Evolutionary conservation across 2,888 invertebrate genomes (phyloP), one percentile per base, ranked within the genome.

Genomic region (Gonocerus acuteangulatus): DNA sequence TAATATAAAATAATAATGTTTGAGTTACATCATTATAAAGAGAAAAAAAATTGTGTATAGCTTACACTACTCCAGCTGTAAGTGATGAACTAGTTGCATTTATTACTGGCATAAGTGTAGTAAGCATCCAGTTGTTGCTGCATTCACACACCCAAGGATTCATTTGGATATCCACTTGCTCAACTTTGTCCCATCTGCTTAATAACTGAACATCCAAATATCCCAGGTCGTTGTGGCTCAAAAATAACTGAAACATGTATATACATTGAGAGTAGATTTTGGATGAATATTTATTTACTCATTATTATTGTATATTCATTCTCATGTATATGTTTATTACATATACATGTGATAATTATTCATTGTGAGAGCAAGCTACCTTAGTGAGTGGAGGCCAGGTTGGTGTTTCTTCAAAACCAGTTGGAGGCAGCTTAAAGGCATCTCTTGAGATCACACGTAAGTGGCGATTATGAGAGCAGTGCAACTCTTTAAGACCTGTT

Each of bases 141-240:
- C 87, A 87, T 72, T 89, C 88, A 71, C 91, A 92, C 22, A 80
- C 76, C 84, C 82, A 91, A 0, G 86, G 84, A 72, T 91, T 91
- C 69, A 80, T 79, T 34, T 80, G 79, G 7, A 92, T 77, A 67
- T 87, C 83, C 52, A 91, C 72, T 52, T 77, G 77, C 23, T 79
- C 76, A 15, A 92, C 72, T 23, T 79, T 74, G 68, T 86, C 84
- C 90, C 89, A 90, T 57, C 84, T 80, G 0, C 80, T 78, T 2
- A 85, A 67, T 44, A 86, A 73, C 13, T 79, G 77, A n/a, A 77
- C 75, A 66, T 87, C 81, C n/a, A 92, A 73, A 67, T 81, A 81
- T 0, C 79, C 74, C 2, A 88, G 73, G 67, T 84, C 83, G 74
- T 92, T 91, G 66, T 86, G 83, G 68, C 82, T 80, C 9, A 93